Percentiles rank a stretch among this genome's conserved stretches.
phyloP scores from a whole-genome alignment of 2,797 vertebrate species.

The Percopsis omiscomaycus region DNA sequence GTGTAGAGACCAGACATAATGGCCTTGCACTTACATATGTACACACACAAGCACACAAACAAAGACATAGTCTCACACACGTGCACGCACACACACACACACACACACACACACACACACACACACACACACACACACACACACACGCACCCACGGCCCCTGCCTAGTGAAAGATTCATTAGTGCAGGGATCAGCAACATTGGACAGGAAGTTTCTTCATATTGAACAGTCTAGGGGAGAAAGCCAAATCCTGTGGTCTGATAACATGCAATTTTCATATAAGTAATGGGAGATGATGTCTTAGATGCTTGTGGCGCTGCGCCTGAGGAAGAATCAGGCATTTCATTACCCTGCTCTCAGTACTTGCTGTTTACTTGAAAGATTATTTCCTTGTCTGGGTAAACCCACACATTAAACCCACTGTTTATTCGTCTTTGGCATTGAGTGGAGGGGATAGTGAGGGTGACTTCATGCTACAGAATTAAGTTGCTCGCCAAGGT shows the following conservation, averaged over 20 bases:
- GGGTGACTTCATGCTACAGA: constrained; percentile 2
- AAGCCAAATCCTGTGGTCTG: constrained; percentile 53
- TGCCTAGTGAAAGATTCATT: constrained; percentile 71
- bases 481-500: background rate
- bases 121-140: constrained; percentile 17
- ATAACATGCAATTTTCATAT: constrained; percentile 66
- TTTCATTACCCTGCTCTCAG: constrained; percentile 48
- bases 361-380: constrained; percentile 52
- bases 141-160: constrained; percentile 18
- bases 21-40: constrained; percentile 8
- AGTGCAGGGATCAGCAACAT: constrained; percentile 72
- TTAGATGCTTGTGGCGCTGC: constrained; percentile 39
- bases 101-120: constrained; percentile 4
- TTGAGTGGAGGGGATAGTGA: background rate
- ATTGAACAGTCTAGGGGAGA: constrained; percentile 63
- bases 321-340: constrained; percentile 44
- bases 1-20: constrained; percentile 50
- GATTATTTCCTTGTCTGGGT: constrained; percentile 46
- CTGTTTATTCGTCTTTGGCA: constrained; percentile 25
- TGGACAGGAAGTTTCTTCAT: constrained; percentile 67
- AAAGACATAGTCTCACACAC: background rate
- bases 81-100: constrained; percentile 4
- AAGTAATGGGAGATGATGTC: constrained; percentile 65
- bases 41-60: constrained; percentile 4
- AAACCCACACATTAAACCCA: constrained; percentile 28